Base-by-base conservation (phyloP, 2,888 invertebrate species). In the Silvanus unidentatus region DNA sequence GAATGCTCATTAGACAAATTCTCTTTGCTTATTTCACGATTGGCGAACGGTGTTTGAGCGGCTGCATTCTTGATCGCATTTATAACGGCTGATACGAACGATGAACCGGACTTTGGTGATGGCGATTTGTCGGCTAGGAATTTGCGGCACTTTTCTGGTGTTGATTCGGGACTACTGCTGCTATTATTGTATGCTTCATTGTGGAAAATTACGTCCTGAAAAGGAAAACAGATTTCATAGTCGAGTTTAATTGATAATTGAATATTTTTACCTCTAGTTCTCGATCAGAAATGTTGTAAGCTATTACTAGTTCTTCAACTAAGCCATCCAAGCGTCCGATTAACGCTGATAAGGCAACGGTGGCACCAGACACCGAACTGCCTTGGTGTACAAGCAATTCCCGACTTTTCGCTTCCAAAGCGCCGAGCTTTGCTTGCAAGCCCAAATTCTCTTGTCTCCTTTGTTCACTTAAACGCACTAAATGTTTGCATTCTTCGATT, bases 381-480 rank as follows among this genome's bases (percentile, higher is more conserved):
- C 82, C 84, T 70, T 85, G 84, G 49, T 82, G 81, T 43, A 82
- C 74, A 38, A 84, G 71, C 28, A 84, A 65, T 54, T 84, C 83
- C 43, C 80, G 73, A 49, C 79, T 78, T 61, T 80, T 77, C 44
- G 76, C 73, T 64, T 85, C 84, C 46, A 83, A 66, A 1, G 78
- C 78, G 11, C 75, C 78, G 59, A 82, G 74, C 60, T 81, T 79
- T 34, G 83, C 79, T 63, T 81, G 81, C 58, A 86, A 70, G 34
- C 80, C 76, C 46, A 82, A 72, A 62, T 80, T 81, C 65, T 84
- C 84, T 67, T 83, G 82, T 49, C 82, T 81, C 59, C 86, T 79
- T 72, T 88, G 88, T 69, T 90, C 90, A 65, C 84, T 86, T 66
- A 88, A 79, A 54, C 86, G 30, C 44, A 86, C 86, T 48, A 89